Base-by-base conservation (phyloP, 2,113 vertebrate genomes). In the Myotis lucifugus region DNA sequence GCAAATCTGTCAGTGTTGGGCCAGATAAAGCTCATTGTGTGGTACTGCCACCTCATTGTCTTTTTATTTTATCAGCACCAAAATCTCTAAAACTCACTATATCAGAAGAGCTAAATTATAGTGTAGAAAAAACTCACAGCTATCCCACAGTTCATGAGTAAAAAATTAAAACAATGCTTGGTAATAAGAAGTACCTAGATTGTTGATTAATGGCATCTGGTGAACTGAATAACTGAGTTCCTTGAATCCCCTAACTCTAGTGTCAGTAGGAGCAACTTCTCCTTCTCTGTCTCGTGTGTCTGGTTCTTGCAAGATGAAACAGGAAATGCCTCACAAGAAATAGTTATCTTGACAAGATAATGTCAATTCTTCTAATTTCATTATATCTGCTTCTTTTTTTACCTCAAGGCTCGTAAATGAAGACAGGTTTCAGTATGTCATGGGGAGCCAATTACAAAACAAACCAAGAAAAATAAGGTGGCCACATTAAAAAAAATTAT, bases 291-390 rank as follows among this genome's bases (percentile, higher is more conserved):
- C 29, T 73, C 25, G 34, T 34, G 4, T 82, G 18, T 85, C 19
- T 89, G 3, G 5, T 37, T 83, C 1, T 86, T 21, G 27, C 19
- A n/a, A 59, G 32, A 50, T 37, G 29, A 69, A 17, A 1, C 21
- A 64, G 50, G 15, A 91, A 61, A 74, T 78, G 27, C 19, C 29
- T 87, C n/a, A 70, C 23, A 37, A 52, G 37, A 85, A 93, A 73
- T 64, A 85, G 54, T 61, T 77, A 48, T 78, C 54, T 86, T 89
- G 17, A 76, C 37, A 76, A 89, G 29, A 6, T 7, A 18, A 87
- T 81, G 15, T 46, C 85, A 52, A 34, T 94, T 88, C 12, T 93
- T 70, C 70, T 88, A 59, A 72, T 87, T 94, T 81, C 29, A 95
- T 29, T 66, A 67, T 54, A 1, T 72, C 74, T 88, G 32, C 27